Evolutionary conservation across 1,140 invertebrate genomes (phyloP).

Genomic region (Gyrodactylus salaris): DNA sequence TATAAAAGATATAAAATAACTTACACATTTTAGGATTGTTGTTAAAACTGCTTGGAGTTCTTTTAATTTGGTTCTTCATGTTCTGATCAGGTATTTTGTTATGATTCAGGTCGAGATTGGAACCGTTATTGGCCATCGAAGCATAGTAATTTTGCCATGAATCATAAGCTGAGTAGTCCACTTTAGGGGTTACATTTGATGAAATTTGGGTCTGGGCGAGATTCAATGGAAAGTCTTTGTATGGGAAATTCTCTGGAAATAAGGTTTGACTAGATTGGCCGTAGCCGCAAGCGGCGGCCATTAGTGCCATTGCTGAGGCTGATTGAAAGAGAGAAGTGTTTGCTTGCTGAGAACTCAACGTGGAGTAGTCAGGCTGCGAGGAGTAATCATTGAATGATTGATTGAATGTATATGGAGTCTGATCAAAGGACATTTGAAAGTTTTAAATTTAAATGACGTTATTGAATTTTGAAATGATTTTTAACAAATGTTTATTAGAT

Average conservation of each 20-base stretch:
- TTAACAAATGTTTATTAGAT: too few species aligned
- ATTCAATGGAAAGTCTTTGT: neutral
- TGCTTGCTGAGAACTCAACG: neutral
- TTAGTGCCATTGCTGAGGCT: neutral
- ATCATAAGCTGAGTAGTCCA: neutral
- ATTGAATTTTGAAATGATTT: too few species aligned
- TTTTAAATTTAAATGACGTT: too few species aligned
- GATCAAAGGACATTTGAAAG: neutral
- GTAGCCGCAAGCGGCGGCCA: neutral
- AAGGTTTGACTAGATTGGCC: neutral
- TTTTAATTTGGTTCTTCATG: too few species aligned
- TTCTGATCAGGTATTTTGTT: neutral
- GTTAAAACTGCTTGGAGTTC: too few species aligned
- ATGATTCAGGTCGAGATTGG: neutral
- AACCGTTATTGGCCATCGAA: neutral
- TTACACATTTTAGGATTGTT: too few species aligned
- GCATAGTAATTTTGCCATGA: neutral
- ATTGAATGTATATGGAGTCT: neutral
- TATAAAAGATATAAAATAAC: too few species aligned
- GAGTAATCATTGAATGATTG: neutral
- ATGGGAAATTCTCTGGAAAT: neutral
- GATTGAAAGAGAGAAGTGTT: neutral
- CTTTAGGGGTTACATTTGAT: neutral
- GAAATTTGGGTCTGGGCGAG: neutral
- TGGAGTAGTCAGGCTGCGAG: too few species aligned